phyloP scores from a whole-genome alignment of 2,888 invertebrate species.

The Lacanobia oleracea region DNA sequence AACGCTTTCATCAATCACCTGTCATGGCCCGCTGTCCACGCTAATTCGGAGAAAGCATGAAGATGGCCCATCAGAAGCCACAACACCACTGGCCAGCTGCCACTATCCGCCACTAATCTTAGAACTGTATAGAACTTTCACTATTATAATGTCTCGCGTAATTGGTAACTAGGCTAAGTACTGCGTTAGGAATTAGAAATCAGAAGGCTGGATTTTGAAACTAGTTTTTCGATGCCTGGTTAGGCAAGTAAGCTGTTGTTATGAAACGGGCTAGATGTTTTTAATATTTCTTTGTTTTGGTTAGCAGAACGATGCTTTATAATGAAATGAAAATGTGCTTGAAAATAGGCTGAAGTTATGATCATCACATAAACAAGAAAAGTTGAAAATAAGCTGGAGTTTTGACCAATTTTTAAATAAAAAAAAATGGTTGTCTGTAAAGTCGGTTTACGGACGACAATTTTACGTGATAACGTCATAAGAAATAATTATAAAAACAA shows the following conservation, averaged over 20 bases:
- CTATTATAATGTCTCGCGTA: slow-evolving; percentile 48
- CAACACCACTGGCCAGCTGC: neutral
- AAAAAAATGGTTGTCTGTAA: too few relatives aligned
- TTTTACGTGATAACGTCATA: too few relatives aligned
- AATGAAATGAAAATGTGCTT: too few relatives aligned
- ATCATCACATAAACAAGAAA: too few relatives aligned
- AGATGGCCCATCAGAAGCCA: slow-evolving; percentile 19
- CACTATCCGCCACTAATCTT: slow-evolving; percentile 39
- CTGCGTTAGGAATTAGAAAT: slow-evolving; percentile 51
- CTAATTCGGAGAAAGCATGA: slow-evolving; percentile 49
- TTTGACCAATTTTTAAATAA: neutral
- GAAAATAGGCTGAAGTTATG: too few relatives aligned
- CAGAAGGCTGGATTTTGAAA: slow-evolving; percentile 43
- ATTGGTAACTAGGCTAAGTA: slow-evolving; percentile 50
- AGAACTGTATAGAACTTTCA: slow-evolving; percentile 41
- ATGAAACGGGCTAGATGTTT: neutral
- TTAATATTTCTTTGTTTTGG: neutral
- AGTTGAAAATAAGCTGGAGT: too few relatives aligned
- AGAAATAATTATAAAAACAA: too few relatives aligned
- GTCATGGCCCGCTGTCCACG: slow-evolving; percentile 29
- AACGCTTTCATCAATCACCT: slow-evolving; percentile 14
- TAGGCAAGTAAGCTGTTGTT: neutral
- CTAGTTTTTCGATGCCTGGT: neutral
- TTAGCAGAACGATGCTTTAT: too few relatives aligned
- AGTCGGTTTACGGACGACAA: too few relatives aligned